These are phyloP conservation scores for Capreolus pygargus DNA, from an alignment of 2,113 vertebrate genomes.

Conservation along the genomic window DNA sequence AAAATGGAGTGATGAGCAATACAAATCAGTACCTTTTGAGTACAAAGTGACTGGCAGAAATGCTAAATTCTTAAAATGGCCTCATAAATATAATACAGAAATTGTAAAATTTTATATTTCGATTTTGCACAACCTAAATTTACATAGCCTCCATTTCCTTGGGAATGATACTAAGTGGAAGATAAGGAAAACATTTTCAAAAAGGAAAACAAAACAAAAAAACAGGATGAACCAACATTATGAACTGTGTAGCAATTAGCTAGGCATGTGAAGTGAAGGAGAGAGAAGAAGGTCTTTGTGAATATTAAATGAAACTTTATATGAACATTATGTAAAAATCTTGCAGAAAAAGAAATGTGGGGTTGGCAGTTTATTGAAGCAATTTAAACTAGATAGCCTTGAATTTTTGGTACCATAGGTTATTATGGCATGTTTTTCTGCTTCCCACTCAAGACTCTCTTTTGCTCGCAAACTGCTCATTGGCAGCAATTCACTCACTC, in stretches of 20 bases:
- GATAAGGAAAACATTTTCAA: neutral
- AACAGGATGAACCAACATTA: neutral
- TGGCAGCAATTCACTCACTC: neutral
- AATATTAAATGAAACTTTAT: neutral
- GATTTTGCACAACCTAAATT: neutral
- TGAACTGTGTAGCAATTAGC: neutral
- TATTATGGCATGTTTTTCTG: neutral
- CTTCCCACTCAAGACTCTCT: neutral
- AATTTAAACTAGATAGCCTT: neutral
- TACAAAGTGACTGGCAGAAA: neutral
- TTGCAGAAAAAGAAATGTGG: neutral
- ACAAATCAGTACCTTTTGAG: neutral
- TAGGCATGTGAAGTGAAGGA: neutral
- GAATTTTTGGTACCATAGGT: neutral
- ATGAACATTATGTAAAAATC: neutral
- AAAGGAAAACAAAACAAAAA: neutral
- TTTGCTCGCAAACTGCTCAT: neutral
- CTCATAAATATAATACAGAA: neutral
- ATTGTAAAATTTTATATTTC: neutral
- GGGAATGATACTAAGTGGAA: neutral
- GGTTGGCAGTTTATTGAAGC: neutral
- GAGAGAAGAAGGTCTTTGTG: neutral
- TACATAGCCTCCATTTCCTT: neutral
- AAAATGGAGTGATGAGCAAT: neutral
- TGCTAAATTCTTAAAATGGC: neutral